A percentile compares a stretch with the other conserved stretches of the same genome.
These are phyloP conservation scores for Venturia canescens DNA, from an alignment of 1,140 invertebrate genomes.

Conservation along the genomic window DNA sequence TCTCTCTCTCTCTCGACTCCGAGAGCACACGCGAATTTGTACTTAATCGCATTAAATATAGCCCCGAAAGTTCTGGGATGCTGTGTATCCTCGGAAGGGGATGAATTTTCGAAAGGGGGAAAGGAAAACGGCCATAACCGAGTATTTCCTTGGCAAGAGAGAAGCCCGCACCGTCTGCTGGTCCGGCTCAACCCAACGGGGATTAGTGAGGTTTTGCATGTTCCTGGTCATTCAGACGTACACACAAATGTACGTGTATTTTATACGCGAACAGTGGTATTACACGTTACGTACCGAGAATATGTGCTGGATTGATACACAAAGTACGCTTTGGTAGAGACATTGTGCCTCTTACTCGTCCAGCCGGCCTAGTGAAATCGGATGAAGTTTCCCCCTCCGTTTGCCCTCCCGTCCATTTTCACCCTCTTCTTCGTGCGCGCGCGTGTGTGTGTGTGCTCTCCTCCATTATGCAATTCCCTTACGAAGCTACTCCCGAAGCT, in stretches of 20 bases:
- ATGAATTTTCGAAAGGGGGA: background rate
- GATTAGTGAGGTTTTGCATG: conserved; percentile 45
- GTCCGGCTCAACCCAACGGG: conserved; percentile 21
- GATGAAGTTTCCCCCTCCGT: conserved; percentile 18
- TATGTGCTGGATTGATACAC: conserved; percentile 38
- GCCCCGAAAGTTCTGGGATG: conserved; percentile 10
- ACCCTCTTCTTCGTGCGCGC: background rate
- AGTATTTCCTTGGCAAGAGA: conserved; percentile 22
- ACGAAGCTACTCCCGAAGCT: conserved; percentile 27
- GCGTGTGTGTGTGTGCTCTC: background rate
- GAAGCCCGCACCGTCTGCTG: background rate
- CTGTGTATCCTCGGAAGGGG: background rate
- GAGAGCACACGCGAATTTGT: conserved; percentile 56
- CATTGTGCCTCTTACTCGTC: conserved; percentile 40
- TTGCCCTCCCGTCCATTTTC: background rate
- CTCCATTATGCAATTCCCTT: conserved; percentile 46
- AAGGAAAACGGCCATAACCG: conserved; percentile 1
- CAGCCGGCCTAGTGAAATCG: conserved; percentile 35
- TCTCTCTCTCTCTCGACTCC: conserved; percentile 52
- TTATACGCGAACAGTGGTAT: background rate
- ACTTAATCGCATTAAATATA: conserved; percentile 59
- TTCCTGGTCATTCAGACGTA: background rate
- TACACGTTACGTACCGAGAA: background rate
- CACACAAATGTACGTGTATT: background rate
- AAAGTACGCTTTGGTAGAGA: conserved; percentile 38